Evolutionary conservation across 2,888 invertebrate species (phyloP).

Genomic region (Steinernema carpocapsae): DNA sequence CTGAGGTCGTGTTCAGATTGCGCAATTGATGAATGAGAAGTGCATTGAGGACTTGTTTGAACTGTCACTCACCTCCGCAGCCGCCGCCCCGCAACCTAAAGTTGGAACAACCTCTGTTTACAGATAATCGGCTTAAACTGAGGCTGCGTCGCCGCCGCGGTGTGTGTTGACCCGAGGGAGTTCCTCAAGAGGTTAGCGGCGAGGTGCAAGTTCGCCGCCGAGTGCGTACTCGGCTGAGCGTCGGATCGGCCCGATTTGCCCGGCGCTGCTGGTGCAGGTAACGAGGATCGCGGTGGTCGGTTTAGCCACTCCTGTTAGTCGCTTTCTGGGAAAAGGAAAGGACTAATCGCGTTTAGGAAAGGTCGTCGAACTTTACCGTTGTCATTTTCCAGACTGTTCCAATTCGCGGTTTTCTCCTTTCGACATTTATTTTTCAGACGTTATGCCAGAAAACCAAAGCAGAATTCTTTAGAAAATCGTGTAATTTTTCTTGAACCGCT

Average conservation of each 20-base stretch:
- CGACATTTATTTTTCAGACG: no score
- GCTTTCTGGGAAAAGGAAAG: no score
- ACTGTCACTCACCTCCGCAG: background rate
- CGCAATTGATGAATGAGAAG: background rate
- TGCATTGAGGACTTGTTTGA: background rate
- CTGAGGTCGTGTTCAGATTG: background rate
- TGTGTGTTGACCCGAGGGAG: conserved; percentile 31
- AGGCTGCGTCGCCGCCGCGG: conserved; percentile 2
- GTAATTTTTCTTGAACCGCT: no score
- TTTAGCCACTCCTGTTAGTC: no score
- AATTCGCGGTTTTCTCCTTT: no score
- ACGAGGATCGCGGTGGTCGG: background rate
- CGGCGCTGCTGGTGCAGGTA: background rate
- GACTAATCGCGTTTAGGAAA: no score
- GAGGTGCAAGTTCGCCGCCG: conserved; percentile 15
- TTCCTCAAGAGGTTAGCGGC: conserved; percentile 33
- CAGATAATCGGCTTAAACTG: conserved; percentile 34
- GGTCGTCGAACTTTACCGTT: no score
- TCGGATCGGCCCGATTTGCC: conserved; percentile 6
- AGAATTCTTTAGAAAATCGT: no score
- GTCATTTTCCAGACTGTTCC: no score
- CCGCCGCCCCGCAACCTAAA: background rate
- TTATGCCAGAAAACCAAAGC: no score
- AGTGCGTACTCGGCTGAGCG: background rate
- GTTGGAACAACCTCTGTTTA: conserved; percentile 31